Evolutionary conservation across 2,888 invertebrate genomes (phyloP), one percentile per base, ranked within the genome.

Genomic region (Aradus depressus): DNA sequence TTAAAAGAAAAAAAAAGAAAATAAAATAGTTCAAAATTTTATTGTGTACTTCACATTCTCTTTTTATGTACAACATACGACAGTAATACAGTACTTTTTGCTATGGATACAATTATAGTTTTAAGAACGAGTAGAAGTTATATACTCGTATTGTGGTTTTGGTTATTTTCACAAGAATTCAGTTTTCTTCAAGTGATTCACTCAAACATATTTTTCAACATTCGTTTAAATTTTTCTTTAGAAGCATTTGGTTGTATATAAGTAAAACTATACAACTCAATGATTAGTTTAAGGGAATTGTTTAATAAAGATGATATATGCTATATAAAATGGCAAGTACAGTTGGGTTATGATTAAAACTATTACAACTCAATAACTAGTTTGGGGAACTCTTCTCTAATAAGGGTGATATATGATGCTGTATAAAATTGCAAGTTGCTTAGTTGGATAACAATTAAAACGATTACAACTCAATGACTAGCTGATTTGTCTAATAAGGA

Each of bases 111-210:
- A n/a, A n/a, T n/a, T n/a, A n/a, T n/a, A n/a, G n/a, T n/a, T n/a
- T 31, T 31, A 12, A 10, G 10, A 31, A 31, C 12, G 8, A 31
- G 8, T 31, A 31, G 12, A 31, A 31, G 12, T 31, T 10, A 10
- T 10, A 31, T 10, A 31, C 12, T 8, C 31, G 31, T 10, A 10
- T 12, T 31, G 8, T 12, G 12, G 31, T 31, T 31, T 10, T 8
- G 31, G 31, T 12, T 10, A 31, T 31, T 31, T 31, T 18, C 2
- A 22, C 5, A 12, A 44, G 21, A 35, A 44, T 32, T 32, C 44
- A 32, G 35, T 44, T 44, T 44, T 31, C 35, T 35, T 34, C 44
- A 31, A 44, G 31, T 44, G 26, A 34, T 44, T 31, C 44, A 18
- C 28, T 44, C 34, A 22, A 32, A 32, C 32, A 16, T 35, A 16